Evolutionary conservation across 2,888 invertebrate genomes (phyloP), one percentile per base, ranked within the genome.

Genomic region (Ptilodon capucinus): DNA sequence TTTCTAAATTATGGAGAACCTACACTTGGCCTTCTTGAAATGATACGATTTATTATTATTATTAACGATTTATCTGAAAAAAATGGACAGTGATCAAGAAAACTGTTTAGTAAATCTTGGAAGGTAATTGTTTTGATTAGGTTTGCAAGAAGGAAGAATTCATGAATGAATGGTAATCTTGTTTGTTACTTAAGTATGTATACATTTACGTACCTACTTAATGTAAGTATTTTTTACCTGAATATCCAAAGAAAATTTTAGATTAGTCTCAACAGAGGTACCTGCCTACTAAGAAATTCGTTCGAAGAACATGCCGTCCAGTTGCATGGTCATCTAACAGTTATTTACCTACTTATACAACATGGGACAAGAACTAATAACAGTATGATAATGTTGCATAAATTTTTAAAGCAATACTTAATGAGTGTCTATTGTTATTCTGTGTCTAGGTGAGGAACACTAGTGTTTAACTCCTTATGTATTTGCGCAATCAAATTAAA

Each of bases 51-150:
- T n/a, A n/a, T n/a, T n/a, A n/a, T n/a, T n/a, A n/a, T n/a, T n/a
- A 50, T 39, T 7, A 41, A 46, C 36, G 36, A 54, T 60, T 62
- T 62, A 62, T 62, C 64, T 60, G 14, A 47, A 64, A 57, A 48
- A 28, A 38, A 17, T n/a, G 53, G 60, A 57, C 64, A 52, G 30
- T 49, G 23, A 13, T 3, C 7, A 36, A 44, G 16, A 58, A 38
- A 50, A 47, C 13, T 11, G 3, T 9, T 17, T 25, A 9, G 11
- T 25, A 25, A 3, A 0, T 28, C 3, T n/a, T n/a, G n/a, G n/a
- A n/a, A n/a, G n/a, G n/a, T n/a, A n/a, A n/a, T n/a, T n/a, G n/a
- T n/a, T n/a, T n/a, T n/a, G n/a, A n/a, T n/a, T n/a, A n/a, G n/a
- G n/a, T n/a, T n/a, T n/a, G n/a, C n/a, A n/a, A n/a, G n/a, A n/a